phyloP scores from a whole-genome alignment of 2,888 invertebrate genomes.

The Tineola bisselliella region DNA sequence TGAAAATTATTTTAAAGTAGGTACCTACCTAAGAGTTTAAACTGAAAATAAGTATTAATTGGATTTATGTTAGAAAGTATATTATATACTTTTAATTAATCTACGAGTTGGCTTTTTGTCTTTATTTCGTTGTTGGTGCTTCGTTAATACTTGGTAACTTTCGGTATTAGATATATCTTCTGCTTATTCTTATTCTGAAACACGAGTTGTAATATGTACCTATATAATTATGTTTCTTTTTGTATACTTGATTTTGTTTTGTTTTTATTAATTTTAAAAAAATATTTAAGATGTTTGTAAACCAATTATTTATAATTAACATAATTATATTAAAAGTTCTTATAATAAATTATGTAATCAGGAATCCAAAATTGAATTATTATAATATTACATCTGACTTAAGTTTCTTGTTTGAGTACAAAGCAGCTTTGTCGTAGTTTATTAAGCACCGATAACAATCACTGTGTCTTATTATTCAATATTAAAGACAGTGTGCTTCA shows the following conservation, averaged over 20 bases:
- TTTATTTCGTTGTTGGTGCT: background rate
- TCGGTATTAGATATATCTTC: too few species aligned
- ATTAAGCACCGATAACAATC: background rate
- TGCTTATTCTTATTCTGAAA: too few species aligned
- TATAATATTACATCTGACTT: background rate
- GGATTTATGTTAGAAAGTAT: background rate
- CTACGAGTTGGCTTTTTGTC: background rate
- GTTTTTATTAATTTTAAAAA: conserved; percentile 5
- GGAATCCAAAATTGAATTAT: background rate
- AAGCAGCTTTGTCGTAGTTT: background rate
- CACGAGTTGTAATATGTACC: too few species aligned
- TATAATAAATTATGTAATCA: too few species aligned
- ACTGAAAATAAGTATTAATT: background rate
- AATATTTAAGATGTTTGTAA: too few species aligned
- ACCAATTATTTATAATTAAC: too few species aligned
- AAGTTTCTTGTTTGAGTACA: background rate
- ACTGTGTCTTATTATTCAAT: background rate
- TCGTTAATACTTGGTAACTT: too few species aligned
- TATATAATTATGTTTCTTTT: too few species aligned
- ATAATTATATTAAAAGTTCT: too few species aligned
- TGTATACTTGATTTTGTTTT: background rate
- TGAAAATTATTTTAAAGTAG: background rate
- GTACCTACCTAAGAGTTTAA: background rate
- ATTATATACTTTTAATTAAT: background rate
- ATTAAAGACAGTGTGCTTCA: conserved; percentile 2